Conservation (phyloP, 2,797 vertebrate species). For the Enteromius argenteus region DNA sequence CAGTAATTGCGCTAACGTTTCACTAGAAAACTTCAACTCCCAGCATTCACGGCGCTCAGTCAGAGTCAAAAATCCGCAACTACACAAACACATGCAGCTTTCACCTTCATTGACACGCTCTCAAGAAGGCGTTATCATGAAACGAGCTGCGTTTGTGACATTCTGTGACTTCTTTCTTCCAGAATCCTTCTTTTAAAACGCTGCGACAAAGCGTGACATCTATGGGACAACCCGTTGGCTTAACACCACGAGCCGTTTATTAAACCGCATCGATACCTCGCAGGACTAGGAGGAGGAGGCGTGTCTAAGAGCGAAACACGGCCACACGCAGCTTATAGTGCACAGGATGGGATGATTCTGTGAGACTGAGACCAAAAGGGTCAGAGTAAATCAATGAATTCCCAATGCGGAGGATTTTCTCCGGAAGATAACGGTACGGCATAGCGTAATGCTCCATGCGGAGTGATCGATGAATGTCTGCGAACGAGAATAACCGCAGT, state of each 20-base stretch:
- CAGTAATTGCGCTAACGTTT: conserved; percentile 11
- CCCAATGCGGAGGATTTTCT: conserved; percentile 36
- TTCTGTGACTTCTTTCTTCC: conserved; percentile 62
- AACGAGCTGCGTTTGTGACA: conserved; percentile 37
- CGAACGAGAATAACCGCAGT: conserved; percentile 61
- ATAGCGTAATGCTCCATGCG: conserved; percentile 66
- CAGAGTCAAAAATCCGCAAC: conserved; percentile 53
- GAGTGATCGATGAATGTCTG: conserved; percentile 72
- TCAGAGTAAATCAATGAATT: conserved; percentile 12
- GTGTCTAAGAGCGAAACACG: conserved; percentile 56
- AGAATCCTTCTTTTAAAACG: conserved; percentile 65
- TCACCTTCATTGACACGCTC: conserved; percentile 74
- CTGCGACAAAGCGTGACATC: conserved; percentile 49
- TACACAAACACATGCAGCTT: conserved; percentile 61
- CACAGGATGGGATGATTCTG: conserved; percentile 56
- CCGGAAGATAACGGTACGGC: conserved; percentile 47
- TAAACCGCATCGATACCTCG: conserved; percentile 50
- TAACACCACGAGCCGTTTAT: conserved; percentile 54
- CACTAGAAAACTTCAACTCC: conserved; percentile 70
- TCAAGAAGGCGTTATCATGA: conserved; percentile 67
- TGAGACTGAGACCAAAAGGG: conserved; percentile 18
- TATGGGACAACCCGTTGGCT: conserved; percentile 60
- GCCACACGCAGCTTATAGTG: conserved; percentile 59
- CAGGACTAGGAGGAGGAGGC: conserved; percentile 54
- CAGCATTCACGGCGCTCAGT: conserved; percentile 66